phyloP scores from a whole-genome alignment of 2,888 invertebrate genomes.

The Catocala fraxini region DNA sequence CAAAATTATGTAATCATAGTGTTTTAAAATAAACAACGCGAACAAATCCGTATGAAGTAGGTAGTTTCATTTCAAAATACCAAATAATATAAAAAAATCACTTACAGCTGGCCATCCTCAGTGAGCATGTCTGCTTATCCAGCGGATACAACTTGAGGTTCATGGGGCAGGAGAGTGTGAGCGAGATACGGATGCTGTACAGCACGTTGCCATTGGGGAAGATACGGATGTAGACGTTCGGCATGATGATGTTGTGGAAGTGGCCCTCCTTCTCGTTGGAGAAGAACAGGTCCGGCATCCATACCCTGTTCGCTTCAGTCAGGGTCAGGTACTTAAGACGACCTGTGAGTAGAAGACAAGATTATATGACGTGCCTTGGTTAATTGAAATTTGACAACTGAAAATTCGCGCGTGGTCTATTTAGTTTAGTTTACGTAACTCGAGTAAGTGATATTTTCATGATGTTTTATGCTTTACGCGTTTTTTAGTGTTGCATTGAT shows the following conservation, averaged over 20 bases:
- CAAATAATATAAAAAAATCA: too few species aligned
- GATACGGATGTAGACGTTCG: conserved; percentile 98
- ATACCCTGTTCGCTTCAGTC: conserved; percentile 97
- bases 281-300: conserved; percentile 99
- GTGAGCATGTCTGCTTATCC: conserved; percentile 97
- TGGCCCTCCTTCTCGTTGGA: conserved; percentile 99
- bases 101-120: conserved; percentile 99
- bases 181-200: conserved; percentile 98
- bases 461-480: too few species aligned
- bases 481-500: too few species aligned
- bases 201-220: conserved; percentile 98
- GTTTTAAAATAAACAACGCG: too few species aligned
- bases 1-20: too few species aligned
- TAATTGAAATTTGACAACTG: too few species aligned
- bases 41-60: too few species aligned
- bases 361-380: background rate
- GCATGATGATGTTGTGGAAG: conserved; percentile 99
- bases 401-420: too few species aligned
- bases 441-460: too few species aligned
- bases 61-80: too few species aligned
- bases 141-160: conserved; percentile 98
- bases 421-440: too few species aligned
- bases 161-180: conserved; percentile 99
- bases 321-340: conserved; percentile 96
- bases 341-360: conserved; percentile 80